Base-by-base conservation (phyloP, 2,113 vertebrate species). In the Mungos mungo region DNA sequence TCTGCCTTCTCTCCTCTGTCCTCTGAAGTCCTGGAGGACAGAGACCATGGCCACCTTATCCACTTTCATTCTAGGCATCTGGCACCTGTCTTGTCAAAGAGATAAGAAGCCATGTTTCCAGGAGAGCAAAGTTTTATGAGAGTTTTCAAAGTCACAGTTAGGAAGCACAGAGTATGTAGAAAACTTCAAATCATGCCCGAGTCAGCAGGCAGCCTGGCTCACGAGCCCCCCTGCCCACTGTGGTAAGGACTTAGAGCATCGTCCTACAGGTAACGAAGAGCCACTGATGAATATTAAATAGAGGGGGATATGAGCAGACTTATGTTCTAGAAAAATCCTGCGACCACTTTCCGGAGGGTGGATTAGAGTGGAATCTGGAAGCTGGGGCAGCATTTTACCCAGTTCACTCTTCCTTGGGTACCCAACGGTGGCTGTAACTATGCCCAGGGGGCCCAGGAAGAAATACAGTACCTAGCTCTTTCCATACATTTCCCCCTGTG, bases 281-380 rank as follows among this genome's bases (percentile, higher is more conserved):
- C 19, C 11, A 0, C 0, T 0, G 15, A 63, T 11, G 63, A 57
- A 14, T 50, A 18, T 2, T 47, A 9, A 71, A 52, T 33, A 7
- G 11, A 63, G 72, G 25, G 9, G 1, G 7, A 13, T 35, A 0
- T 2, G 5, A 6, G 15, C 35, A 45, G 50, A 72, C 12, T 77
- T 18, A 3, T 0, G 2, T 45, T 65, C 38, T 54, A 69, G 38
- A 50, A 38, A 45, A 57, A 60, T 71, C 54, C 50, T 21, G 10
- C 0, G 2, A 11, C 12, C 41, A 10, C 74, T 77, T 85, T 25
- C 72, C 63, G 1, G 15, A 77, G 33, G 35, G 11, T 23, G 15
- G 29, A 11, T 38, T 11, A n/a, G n/a, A 16, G 38, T 3, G 16
- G 54, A 45, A 31, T 19, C 7, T 15, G 23, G 50, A 38, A 74